These are phyloP conservation scores for Dendrocincla tyrannina DNA, from an alignment of 2,797 vertebrate genomes.

Conservation along the genomic window DNA sequence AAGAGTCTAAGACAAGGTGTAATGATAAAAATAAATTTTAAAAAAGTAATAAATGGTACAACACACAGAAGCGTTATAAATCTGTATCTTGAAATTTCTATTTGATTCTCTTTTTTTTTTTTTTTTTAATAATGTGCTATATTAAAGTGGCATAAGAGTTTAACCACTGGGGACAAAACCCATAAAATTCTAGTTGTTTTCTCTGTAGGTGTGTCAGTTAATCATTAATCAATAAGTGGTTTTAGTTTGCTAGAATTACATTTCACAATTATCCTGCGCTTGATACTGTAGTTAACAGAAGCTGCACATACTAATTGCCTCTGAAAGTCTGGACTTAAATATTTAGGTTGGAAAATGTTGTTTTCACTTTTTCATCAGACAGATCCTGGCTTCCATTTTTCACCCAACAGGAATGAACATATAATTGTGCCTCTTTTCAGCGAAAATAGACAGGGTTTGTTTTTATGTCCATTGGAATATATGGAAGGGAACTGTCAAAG, in stretches of 20 bases:
- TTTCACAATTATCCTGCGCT: background rate
- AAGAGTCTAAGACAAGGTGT: background rate
- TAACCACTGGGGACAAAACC: background rate
- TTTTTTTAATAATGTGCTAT: background rate
- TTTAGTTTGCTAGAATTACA: background rate
- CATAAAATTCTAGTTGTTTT: background rate
- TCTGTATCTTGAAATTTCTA: background rate
- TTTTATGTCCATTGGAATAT: background rate
- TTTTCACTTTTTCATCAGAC: background rate
- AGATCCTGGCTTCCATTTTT: background rate
- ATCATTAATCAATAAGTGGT: background rate
- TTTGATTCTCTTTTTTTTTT: background rate
- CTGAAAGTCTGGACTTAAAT: background rate
- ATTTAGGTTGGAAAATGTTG: background rate
- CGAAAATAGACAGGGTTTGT: background rate
- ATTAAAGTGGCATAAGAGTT: background rate
- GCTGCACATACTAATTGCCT: background rate
- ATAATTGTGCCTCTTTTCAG: background rate
- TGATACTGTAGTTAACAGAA: background rate
- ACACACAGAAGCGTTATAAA: background rate
- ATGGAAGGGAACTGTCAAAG: background rate
- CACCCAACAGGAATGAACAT: background rate
- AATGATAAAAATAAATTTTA: background rate
- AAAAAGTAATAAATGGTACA: background rate
- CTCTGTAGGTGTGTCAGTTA: background rate